Conservation (phyloP, 2,113 vertebrate species). For the Cepphus grylle region DNA sequence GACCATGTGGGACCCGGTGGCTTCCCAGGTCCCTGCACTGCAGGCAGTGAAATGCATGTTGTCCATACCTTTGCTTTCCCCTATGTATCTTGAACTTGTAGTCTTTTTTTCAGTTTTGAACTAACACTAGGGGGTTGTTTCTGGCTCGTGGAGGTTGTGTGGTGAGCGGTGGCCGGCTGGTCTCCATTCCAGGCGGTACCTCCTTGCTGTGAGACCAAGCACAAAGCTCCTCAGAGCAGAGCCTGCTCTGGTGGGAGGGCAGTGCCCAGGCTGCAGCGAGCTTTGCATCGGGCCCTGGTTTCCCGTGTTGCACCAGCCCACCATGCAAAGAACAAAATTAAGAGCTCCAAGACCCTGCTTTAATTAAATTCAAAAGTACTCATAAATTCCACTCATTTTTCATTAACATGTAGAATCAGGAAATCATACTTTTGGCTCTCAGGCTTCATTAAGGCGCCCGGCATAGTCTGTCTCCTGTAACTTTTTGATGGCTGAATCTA, state of each 20-base stretch:
- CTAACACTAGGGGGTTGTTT: background rate
- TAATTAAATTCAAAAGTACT: background rate
- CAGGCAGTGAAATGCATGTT: background rate
- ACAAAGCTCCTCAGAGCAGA: background rate
- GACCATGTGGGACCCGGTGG: accelerated
- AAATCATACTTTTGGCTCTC: background rate
- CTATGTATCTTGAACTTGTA: accelerated
- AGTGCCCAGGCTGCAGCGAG: too few species aligned
- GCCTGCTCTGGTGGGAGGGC: too few species aligned
- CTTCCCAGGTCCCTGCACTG: background rate
- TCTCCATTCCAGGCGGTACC: background rate
- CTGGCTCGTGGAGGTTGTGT: background rate
- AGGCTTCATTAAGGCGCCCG: background rate
- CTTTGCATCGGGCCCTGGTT: accelerated
- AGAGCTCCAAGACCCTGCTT: background rate
- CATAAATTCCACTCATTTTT: slow-evolving; percentile 16
- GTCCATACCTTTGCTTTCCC: background rate
- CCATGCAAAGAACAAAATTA: background rate
- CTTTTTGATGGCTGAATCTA: background rate
- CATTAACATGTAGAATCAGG: background rate
- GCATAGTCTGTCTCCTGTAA: background rate
- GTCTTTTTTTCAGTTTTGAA: background rate
- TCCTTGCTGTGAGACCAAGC: background rate
- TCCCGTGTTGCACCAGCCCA: background rate
- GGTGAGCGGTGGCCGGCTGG: background rate